phyloP scores from a whole-genome alignment of 23 tunicate species.

The Oikopleura dioica region DNA sequence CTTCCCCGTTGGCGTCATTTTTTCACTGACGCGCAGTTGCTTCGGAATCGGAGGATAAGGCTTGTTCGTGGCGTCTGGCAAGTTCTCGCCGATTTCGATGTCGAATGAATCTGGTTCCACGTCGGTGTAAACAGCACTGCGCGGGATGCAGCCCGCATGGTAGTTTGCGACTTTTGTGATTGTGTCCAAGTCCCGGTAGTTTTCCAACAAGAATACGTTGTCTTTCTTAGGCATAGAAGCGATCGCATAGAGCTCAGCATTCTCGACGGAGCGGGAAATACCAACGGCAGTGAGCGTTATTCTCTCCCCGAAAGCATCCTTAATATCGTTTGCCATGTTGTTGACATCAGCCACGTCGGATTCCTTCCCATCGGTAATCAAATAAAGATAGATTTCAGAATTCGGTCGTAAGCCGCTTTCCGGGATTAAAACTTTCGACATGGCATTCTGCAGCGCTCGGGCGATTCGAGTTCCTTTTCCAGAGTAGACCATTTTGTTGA shows the following conservation, averaged over 20 bases:
- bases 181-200: neutral
- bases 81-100: neutral
- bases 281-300: neutral
- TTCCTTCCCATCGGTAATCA: neutral
- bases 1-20: neutral
- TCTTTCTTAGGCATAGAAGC: neutral
- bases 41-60: neutral
- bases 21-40: neutral
- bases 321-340: neutral
- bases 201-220: neutral
- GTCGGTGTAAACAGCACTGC: neutral
- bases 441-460: neutral
- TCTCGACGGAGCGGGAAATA: neutral
- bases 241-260: neutral
- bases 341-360: neutral
- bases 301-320: neutral
- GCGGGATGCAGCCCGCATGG: neutral
- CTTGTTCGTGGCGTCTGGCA: neutral
- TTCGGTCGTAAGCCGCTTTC: neutral
- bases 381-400: neutral
- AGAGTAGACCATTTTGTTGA: neutral
- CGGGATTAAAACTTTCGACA: neutral
- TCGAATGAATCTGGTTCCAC: neutral
- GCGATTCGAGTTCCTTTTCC: neutral
- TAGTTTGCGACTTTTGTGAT: neutral